Evolutionary conservation across 1,140 invertebrate genomes (phyloP).

Genomic region (Tenebrio molitor): DNA sequence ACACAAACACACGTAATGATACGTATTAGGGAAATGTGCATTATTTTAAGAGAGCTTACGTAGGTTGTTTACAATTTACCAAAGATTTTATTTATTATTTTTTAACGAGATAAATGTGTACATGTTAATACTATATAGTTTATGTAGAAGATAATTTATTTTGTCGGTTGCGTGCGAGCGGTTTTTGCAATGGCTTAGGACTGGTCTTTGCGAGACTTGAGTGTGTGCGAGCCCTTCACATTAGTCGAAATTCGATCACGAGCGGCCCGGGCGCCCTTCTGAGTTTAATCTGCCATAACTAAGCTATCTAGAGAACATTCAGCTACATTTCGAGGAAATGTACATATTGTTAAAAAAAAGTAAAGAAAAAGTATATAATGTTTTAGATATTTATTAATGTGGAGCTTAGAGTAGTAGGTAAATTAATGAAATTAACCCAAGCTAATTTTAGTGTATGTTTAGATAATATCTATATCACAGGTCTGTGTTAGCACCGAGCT

Average conservation of each 20-base stretch:
- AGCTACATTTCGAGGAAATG: constrained; percentile 63
- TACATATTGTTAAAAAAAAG: constrained; percentile 62
- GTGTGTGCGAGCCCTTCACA: constrained; percentile 28
- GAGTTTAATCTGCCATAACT: constrained; percentile 29
- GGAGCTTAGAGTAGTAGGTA: constrained; percentile 59
- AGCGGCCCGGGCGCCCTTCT: constrained; percentile 4
- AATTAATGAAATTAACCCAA: constrained; percentile 52
- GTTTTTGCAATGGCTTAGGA: constrained; percentile 25
- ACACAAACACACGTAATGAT: constrained; percentile 24
- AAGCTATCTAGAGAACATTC: constrained; percentile 45
- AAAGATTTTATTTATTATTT: constrained; percentile 61
- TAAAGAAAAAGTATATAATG: constrained; percentile 59
- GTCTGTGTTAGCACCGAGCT: constrained; percentile 58
- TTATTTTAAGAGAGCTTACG: constrained; percentile 49
- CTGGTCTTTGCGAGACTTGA: constrained; percentile 20
- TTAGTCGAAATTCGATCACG: constrained; percentile 17
- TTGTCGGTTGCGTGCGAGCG: constrained; percentile 29
- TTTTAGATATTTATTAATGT: constrained; percentile 66
- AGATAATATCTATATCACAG: constrained; percentile 57
- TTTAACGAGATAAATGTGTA: constrained; percentile 47
- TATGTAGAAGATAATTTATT: constrained; percentile 44
- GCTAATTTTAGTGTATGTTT: constrained; percentile 60
- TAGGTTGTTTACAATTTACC: constrained; percentile 55
- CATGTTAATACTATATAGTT: constrained; percentile 56
- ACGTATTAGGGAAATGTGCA: constrained; percentile 49